These are phyloP conservation scores for Chrysocyon brachyurus DNA, from an alignment of 2,797 vertebrate genomes.

Conservation along the genomic window DNA sequence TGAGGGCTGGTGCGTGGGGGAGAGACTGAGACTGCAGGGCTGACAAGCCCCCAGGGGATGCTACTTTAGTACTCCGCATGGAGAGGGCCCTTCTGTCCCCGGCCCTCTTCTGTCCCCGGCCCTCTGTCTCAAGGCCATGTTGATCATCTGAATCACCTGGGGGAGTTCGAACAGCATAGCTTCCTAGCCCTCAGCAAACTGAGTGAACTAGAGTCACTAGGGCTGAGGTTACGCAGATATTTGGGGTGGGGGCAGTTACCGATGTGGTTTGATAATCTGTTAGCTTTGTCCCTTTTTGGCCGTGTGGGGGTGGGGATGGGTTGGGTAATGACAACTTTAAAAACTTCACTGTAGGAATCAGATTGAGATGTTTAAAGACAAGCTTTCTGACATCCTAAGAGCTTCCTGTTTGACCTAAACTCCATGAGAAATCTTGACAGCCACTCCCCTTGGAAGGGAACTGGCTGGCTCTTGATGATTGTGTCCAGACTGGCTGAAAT, in stretches of 20 bases:
- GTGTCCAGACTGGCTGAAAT: constrained; percentile 52
- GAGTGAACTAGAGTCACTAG: background rate
- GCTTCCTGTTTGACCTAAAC: constrained; percentile 58
- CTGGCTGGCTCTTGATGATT: constrained; percentile 62
- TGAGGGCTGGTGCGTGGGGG: background rate
- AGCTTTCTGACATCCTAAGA: constrained; percentile 42
- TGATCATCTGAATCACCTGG: background rate
- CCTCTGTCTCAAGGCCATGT: background rate
- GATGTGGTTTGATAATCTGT: constrained; percentile 13
- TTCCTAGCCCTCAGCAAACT: background rate
- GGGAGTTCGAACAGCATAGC: background rate
- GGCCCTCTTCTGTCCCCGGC: background rate
- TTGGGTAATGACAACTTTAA: constrained; percentile 23
- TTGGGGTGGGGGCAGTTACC: background rate
- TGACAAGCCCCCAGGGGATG: background rate
- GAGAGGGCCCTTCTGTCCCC: background rate
- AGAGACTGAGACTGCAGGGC: background rate
- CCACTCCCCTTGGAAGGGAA: constrained; percentile 26
- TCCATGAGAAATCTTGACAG: constrained; percentile 28
- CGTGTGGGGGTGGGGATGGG: background rate
- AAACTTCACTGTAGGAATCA: constrained; percentile 53
- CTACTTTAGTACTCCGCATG: background rate
- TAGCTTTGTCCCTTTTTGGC: constrained; percentile 56
- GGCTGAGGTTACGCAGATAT: background rate
- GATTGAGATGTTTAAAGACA: constrained; percentile 49